Conservation (phyloP, 2,888 invertebrate species). For the Lasioglossum villosulum region DNA sequence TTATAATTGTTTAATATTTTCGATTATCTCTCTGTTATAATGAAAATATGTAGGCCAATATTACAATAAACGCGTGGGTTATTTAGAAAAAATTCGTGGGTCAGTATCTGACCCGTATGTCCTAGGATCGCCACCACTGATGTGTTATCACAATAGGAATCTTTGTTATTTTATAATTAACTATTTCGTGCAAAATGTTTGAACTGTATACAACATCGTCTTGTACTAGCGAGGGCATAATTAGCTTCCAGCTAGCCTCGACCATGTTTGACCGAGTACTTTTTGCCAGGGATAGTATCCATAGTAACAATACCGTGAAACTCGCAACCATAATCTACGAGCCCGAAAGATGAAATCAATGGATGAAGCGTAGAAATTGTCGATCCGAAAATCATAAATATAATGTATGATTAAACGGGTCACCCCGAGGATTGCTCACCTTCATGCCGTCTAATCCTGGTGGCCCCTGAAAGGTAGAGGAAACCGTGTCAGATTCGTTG, state of each 20-base stretch:
- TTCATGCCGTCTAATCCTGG: conserved; percentile 98
- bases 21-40: too few species aligned
- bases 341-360: conserved; percentile 43
- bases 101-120: too few species aligned
- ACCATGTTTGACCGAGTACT: not conserved
- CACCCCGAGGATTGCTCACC: conserved; percentile 87
- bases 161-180: not conserved
- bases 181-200: not conserved
- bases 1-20: too few species aligned
- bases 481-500: conserved; percentile 85
- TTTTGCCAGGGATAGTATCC: not conserved
- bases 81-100: too few species aligned
- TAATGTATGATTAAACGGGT: conserved; percentile 68
- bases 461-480: conserved; percentile 92
- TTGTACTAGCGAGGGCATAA: not conserved
- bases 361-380: conserved; percentile 45
- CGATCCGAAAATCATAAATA: conserved; percentile 58
- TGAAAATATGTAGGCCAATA: too few species aligned
- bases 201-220: not conserved
- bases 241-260: not conserved
- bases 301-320: conserved; percentile 40
- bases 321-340: conserved; percentile 51
- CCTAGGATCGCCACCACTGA: too few species aligned
- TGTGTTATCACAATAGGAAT: not conserved
- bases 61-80: too few species aligned